Evolutionary conservation across 2,797 vertebrate genomes (phyloP).

Genomic region (Onychomys arenicola): DNA sequence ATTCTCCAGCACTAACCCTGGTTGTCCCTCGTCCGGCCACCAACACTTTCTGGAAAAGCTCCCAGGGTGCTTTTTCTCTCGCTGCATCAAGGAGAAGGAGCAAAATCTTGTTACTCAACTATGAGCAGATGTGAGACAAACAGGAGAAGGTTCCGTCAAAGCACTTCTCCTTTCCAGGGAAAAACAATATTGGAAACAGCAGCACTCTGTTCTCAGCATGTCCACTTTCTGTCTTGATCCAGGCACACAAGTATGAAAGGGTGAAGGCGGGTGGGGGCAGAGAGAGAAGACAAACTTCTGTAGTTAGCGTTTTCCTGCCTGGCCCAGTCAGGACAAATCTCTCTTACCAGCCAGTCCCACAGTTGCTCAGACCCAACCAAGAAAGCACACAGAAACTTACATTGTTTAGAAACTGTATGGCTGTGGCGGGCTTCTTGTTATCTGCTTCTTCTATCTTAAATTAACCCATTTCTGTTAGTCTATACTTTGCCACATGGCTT

Average conservation of each 20-base stretch:
- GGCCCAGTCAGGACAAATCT: too few species aligned
- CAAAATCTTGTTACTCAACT: conserved; percentile 28
- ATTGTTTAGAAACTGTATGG: too few species aligned
- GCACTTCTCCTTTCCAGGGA: not conserved
- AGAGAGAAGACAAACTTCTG: not conserved
- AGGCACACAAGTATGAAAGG: rapidly evolving
- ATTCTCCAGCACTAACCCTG: not conserved
- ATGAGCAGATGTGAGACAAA: conserved; percentile 29
- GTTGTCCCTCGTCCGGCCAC: not conserved
- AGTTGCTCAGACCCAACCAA: too few species aligned
- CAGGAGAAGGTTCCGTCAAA: not conserved
- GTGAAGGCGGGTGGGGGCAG: not conserved
- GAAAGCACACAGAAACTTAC: too few species aligned
- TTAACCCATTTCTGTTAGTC: too few species aligned
- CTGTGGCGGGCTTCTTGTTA: too few species aligned
- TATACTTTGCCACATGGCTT: too few species aligned
- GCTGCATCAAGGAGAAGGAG: not conserved
- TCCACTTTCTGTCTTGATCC: not conserved
- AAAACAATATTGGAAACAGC: not conserved
- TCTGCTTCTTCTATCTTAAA: too few species aligned
- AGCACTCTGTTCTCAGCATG: not conserved
- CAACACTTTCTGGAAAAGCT: conserved; percentile 18
- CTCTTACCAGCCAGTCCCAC: too few species aligned
- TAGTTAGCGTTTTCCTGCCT: too few species aligned
- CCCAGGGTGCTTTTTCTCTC: not conserved